Evolutionary conservation across 2,888 invertebrate genomes (phyloP).

Genomic region (Tenthredo notha): DNA sequence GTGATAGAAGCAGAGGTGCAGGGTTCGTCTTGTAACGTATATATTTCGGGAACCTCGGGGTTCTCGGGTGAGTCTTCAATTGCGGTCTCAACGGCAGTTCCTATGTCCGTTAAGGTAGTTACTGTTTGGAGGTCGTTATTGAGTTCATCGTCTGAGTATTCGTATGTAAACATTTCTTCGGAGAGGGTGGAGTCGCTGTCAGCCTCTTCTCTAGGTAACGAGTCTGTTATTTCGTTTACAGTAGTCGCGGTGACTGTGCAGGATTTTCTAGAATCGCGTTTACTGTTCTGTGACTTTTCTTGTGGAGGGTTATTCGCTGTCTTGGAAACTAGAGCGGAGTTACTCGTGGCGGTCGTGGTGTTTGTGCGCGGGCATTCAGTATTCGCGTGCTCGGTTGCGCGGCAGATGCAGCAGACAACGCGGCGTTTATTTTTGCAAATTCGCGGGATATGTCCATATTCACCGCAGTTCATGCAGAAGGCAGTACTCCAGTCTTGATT

Average conservation of each 20-base stretch:
- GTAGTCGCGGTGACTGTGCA: background rate
- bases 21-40: background rate
- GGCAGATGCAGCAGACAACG: too few relatives aligned
- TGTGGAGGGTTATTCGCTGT: background rate
- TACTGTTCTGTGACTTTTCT: background rate
- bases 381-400: too few relatives aligned
- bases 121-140: background rate
- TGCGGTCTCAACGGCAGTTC: background rate
- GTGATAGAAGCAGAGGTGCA: background rate
- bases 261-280: background rate
- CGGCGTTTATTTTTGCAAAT: too few relatives aligned
- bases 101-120: background rate
- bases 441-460: too few relatives aligned
- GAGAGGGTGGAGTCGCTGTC: background rate
- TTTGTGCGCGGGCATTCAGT: too few relatives aligned
- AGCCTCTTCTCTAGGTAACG: background rate
- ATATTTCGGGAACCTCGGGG: background rate
- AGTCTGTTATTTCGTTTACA: background rate
- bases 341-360: too few relatives aligned
- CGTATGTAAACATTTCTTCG: background rate
- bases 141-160: background rate
- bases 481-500: background rate
- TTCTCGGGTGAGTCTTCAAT: background rate
- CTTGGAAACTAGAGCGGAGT: background rate
- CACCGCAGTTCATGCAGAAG: background rate